A percentile compares a stretch with the other conserved stretches of the same genome.
phyloP scores from a whole-genome alignment of 2,797 vertebrate genomes.

The Sphenopsis melanotis region DNA sequence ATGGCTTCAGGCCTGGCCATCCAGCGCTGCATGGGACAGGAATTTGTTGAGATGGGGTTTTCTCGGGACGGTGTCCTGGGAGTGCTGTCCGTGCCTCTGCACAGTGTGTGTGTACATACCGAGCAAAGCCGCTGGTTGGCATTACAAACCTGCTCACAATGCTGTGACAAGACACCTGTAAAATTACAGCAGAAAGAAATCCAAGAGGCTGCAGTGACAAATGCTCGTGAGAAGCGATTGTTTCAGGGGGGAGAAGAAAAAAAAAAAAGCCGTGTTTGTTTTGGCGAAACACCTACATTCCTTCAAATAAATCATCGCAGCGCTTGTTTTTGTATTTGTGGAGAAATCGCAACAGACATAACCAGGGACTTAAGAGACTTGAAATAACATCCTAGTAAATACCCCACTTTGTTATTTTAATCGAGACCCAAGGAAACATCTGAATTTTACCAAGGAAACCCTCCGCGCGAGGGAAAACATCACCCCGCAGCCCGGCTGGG shows the following conservation, averaged over 20 bases:
- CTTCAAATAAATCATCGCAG: slow-evolving; percentile 55
- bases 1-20: background rate
- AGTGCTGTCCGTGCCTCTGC: fast-evolving
- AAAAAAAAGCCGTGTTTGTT: background rate
- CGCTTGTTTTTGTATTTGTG: slow-evolving; percentile 57
- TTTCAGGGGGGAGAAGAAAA: background rate
- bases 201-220: background rate
- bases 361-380: slow-evolving; percentile 52
- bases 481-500: background rate
- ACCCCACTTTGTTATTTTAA: slow-evolving; percentile 63
- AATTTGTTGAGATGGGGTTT: background rate
- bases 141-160: background rate
- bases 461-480: slow-evolving; percentile 51
- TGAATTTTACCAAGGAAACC: slow-evolving; percentile 69
- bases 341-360: slow-evolving; percentile 61
- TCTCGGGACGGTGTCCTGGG: background rate
- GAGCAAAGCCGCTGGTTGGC: background rate
- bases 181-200: background rate
- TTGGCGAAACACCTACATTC: slow-evolving; percentile 62
- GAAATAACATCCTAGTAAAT: slow-evolving; percentile 68
- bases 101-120: background rate
- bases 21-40: fast-evolving
- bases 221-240: slow-evolving; percentile 16
- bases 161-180: slow-evolving; percentile 27
- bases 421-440: slow-evolving; percentile 69